A percentile compares a stretch with the other conserved stretches of the same genome.
Conservation (phyloP, 2,113 vertebrate genomes). For the Orthonyx spaldingii region DNA sequence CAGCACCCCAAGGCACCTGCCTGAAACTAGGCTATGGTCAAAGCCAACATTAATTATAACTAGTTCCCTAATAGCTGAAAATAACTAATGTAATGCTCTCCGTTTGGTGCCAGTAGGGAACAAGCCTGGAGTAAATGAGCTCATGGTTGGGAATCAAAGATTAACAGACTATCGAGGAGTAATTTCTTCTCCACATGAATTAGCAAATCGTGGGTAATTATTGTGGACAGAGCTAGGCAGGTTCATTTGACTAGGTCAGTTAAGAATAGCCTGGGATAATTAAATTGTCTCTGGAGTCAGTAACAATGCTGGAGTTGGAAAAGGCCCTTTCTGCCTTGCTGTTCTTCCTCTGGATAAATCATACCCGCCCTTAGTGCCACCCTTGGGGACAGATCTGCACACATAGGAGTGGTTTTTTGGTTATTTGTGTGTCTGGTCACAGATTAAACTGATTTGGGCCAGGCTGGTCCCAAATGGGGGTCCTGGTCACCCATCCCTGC, state of each 20-base stretch:
- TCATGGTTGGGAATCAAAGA: slow-evolving; percentile 54
- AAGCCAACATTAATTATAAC: slow-evolving; percentile 19
- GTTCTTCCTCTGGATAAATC: not conserved
- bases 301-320: not conserved
- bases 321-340: not conserved
- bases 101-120: slow-evolving; percentile 31
- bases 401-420: fast-evolving
- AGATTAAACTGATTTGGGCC: not conserved
- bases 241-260: slow-evolving; percentile 53
- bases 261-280: slow-evolving; percentile 49
- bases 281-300: slow-evolving; percentile 37
- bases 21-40: not conserved
- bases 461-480: fast-evolving
- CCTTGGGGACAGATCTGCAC: not conserved
- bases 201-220: slow-evolving; percentile 54
- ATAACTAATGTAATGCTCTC: not conserved
- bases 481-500: fast-evolving
- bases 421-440: not conserved
- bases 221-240: slow-evolving; percentile 45
- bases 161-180: slow-evolving; percentile 51
- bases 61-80: slow-evolving; percentile 10
- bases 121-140: slow-evolving; percentile 46
- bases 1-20: not conserved
- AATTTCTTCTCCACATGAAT: slow-evolving; percentile 58
- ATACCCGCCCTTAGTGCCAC: not conserved